These are phyloP conservation scores for Sylvicola fuscatus DNA, from an alignment of 2,888 invertebrate genomes.

Conservation along the genomic window DNA sequence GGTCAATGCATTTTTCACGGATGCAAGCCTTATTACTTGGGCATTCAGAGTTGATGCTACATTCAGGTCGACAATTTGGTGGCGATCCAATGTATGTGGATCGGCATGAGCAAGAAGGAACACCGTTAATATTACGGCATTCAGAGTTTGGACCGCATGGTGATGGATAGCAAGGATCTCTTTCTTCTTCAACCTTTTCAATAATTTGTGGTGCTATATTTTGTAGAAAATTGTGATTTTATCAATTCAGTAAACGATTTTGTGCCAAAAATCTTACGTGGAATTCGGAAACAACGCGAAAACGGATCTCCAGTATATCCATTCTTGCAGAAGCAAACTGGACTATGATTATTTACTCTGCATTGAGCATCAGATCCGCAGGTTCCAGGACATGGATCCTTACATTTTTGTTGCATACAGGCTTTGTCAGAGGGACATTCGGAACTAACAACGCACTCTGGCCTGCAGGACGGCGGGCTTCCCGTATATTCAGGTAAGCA, in stretches of 20 bases:
- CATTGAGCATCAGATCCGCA: constrained; percentile 48
- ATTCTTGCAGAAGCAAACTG: constrained; percentile 48
- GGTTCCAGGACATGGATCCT: constrained; percentile 51
- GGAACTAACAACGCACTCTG: constrained; percentile 56
- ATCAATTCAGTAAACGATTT: no score
- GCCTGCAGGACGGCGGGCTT: constrained; percentile 53
- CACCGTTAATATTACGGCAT: constrained; percentile 36
- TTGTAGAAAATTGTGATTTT: neutral
- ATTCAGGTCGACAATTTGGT: constrained; percentile 52
- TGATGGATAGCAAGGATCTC: constrained; percentile 45
- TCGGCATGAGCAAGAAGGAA: constrained; percentile 44
- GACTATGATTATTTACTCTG: constrained; percentile 55
- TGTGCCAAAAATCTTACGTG: no score
- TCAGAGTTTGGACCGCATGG: constrained; percentile 47
- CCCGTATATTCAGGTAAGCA: constrained; percentile 52
- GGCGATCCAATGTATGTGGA: constrained; percentile 43
- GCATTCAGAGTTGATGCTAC: constrained; percentile 51
- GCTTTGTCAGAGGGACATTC: constrained; percentile 53
- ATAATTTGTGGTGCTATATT: constrained; percentile 11
- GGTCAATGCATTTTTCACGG: constrained; percentile 49
- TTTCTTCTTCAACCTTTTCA: constrained; percentile 13
- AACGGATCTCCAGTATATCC: constrained; percentile 59
- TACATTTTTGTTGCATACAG: constrained; percentile 56
- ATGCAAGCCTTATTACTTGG: constrained; percentile 48
- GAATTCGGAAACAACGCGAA: constrained; percentile 37